Base-by-base conservation (phyloP, 2,113 vertebrate species). In the Mionectes macconnelli region DNA sequence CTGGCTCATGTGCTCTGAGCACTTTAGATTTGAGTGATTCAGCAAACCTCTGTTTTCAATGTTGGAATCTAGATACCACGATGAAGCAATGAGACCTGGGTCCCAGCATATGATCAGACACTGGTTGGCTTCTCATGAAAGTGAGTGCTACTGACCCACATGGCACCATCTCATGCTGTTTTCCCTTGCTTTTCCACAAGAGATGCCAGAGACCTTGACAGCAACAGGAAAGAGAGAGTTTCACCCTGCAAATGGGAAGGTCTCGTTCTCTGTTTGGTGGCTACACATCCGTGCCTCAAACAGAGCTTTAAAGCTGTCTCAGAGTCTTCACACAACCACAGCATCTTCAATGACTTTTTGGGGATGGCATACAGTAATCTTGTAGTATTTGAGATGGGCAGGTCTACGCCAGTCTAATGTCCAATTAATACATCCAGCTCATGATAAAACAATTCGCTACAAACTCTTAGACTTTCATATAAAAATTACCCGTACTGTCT, bases 11-110 rank as follows among this genome's bases (percentile, higher is more conserved):
- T 35, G 11, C 15, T 87, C 49, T 52, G 50, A 73, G 10, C 23
- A 30, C 12, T 72, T 82, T 59, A 60, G 28, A 37, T 69, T 14
- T 49, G 45, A 75, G 18, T 91, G 37, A 62, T 69, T 89, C 4
- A 16, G 20, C 31, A 66, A 64, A 81, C 75, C 19, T 63, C 21
- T 4, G 2, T 12, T 75, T 87, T 76, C 31, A 17, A n/a, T 5
- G 3, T 5, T 52, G 49, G 25, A 60, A 50, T 57, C 33, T 55
- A 35, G 40, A 33, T 4, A 19, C 8, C 12, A 47, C 17, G 45
- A n/a, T 2, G 6, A 60, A 87, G 10, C 42, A 82, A 53, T 9
- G 13, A 37, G 4, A 19, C 0, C 1, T 17, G 8, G 21, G 9
- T 63, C 10, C 55, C 42, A 50, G 42, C 3, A 10, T 17, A 4